Evolutionary conservation across 2,888 invertebrate species (phyloP).

Genomic region (Perizoma affinitatum): DNA sequence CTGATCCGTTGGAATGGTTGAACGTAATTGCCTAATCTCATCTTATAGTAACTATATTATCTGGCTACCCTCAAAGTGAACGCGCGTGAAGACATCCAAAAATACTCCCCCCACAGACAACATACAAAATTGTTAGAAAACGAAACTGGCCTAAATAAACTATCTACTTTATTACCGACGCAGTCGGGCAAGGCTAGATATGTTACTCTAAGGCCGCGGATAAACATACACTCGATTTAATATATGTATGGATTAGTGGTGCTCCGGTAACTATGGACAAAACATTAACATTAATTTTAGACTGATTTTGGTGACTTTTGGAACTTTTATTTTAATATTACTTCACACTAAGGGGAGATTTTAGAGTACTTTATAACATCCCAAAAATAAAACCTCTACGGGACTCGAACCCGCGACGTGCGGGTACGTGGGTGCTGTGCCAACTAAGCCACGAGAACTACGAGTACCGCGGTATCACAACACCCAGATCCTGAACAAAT

Average conservation of each 20-base stretch:
- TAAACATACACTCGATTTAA: constrained; percentile 4
- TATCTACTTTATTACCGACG: background rate
- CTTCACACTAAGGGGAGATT: too few relatives aligned
- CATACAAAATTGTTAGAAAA: constrained; percentile 1
- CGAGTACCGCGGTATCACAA: too few relatives aligned
- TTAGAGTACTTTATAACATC: too few relatives aligned
- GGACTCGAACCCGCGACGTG: too few relatives aligned
- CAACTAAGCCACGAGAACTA: too few relatives aligned
- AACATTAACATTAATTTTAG: constrained; percentile 5
- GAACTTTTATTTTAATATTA: background rate
- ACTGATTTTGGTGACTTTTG: constrained; percentile 12
- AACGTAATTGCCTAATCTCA: too few relatives aligned
- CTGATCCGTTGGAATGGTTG: too few relatives aligned
- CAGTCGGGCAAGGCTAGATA: constrained; percentile 16
- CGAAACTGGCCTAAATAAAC: constrained; percentile 3
- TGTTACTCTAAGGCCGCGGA: constrained; percentile 25
- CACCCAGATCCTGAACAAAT: background rate
- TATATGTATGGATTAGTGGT: constrained; percentile 21
- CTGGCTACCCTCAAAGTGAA: too few relatives aligned
- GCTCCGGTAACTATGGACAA: constrained; percentile 25
- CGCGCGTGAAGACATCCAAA: background rate
- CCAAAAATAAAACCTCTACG: background rate
- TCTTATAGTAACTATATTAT: too few relatives aligned
- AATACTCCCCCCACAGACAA: constrained; percentile 1
- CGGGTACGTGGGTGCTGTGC: too few relatives aligned